These are phyloP conservation scores for Candoia aspera DNA, from an alignment of 2,113 vertebrate species.

Conservation along the genomic window DNA sequence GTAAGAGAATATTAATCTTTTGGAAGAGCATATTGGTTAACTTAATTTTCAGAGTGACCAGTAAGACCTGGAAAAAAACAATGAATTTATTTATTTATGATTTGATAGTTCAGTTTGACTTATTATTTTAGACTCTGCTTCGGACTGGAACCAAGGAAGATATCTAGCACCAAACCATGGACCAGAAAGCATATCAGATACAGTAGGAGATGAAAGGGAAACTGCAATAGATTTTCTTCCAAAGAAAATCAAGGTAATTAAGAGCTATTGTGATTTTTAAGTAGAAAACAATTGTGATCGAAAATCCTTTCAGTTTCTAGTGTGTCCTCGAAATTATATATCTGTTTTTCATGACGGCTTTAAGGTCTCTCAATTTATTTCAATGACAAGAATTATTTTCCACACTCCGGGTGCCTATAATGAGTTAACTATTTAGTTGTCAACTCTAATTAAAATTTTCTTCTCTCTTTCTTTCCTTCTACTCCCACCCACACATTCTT, in stretches of 20 bases:
- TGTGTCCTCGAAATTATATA: neutral
- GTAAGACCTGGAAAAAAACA: neutral
- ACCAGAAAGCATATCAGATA: slow-evolving; percentile 80
- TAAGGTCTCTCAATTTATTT: neutral
- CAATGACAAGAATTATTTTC: neutral
- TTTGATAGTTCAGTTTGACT: slow-evolving; percentile 44
- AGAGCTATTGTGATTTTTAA: neutral
- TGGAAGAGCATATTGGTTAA: neutral
- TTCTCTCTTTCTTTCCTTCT: neutral
- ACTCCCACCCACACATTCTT: neutral
- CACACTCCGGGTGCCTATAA: neutral
- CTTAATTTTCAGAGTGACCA: neutral
- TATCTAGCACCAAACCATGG: slow-evolving; percentile 80
- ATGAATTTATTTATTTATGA: neutral
- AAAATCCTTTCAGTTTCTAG: neutral
- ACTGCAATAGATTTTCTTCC: slow-evolving; percentile 80
- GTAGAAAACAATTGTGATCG: neutral
- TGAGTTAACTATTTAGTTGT: neutral
- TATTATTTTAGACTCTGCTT: slow-evolving; percentile 85
- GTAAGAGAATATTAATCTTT: slow-evolving; percentile 71
- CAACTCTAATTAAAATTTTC: neutral
- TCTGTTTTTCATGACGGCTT: neutral
- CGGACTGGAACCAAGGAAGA: slow-evolving; percentile 88
- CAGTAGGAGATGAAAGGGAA: slow-evolving; percentile 79
- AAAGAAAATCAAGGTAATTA: slow-evolving; percentile 87